phyloP scores from a whole-genome alignment of 2,888 invertebrate species.

The Iphiclides podalirius region DNA sequence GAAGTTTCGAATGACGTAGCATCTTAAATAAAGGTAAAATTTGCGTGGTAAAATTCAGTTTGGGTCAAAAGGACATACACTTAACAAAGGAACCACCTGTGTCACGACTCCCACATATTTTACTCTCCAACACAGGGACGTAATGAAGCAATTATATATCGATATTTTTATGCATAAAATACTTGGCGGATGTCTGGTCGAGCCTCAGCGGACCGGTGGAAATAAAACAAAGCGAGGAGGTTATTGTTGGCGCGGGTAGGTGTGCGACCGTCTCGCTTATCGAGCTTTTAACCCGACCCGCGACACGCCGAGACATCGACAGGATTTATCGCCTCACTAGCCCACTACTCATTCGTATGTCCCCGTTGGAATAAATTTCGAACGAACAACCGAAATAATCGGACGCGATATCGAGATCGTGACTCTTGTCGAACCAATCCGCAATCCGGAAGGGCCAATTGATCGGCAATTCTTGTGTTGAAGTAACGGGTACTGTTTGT shows the following conservation, averaged over 20 bases:
- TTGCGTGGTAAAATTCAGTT: constrained; percentile 38
- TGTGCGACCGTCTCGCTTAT: constrained; percentile 74
- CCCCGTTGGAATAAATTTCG: constrained; percentile 67
- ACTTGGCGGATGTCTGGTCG: constrained; percentile 74
- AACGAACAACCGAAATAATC: constrained; percentile 66
- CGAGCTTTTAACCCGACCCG: constrained; percentile 78
- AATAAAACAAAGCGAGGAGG: constrained; percentile 73
- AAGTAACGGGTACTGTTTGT: constrained; percentile 5
- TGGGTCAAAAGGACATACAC: no score
- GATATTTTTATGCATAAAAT: constrained; percentile 81
- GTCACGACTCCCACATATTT: constrained; percentile 77
- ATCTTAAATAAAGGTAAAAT: constrained; percentile 38
- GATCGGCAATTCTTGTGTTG: constrained; percentile 21
- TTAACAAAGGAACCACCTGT: constrained; percentile 60
- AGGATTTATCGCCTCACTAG: constrained; percentile 76
- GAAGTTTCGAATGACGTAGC: background rate
- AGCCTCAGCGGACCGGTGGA: constrained; percentile 57
- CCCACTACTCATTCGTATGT: constrained; percentile 76
- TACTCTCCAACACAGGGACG: constrained; percentile 78
- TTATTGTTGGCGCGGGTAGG: constrained; percentile 77
- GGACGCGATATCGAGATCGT: constrained; percentile 39
- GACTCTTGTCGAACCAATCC: constrained; percentile 34
- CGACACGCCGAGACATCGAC: constrained; percentile 75
- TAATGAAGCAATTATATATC: constrained; percentile 81
- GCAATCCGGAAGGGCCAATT: constrained; percentile 21